Percentiles rank a stretch among this genome's conserved stretches.
Conservation (phyloP, 2,888 invertebrate species). For the Heliconius aoede region DNA sequence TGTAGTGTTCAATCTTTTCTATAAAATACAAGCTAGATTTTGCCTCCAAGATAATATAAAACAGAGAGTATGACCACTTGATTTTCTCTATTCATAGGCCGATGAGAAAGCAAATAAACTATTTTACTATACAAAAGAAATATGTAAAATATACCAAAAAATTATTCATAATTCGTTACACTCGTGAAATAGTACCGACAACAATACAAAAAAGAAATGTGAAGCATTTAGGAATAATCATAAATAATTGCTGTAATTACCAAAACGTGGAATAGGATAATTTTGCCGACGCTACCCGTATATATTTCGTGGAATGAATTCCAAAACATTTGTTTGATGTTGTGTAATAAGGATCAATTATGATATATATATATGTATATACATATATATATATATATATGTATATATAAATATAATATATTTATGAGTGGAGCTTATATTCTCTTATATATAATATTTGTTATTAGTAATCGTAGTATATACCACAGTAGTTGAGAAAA, state of each 20-base stretch:
- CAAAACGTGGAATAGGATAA: constrained; percentile 56
- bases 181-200: constrained; percentile 34
- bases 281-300: constrained; percentile 73
- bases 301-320: constrained; percentile 80
- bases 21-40: too few species aligned
- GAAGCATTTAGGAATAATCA: constrained; percentile 70
- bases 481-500: background rate
- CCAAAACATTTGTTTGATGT: constrained; percentile 82
- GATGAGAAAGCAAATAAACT: too few species aligned
- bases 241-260: constrained; percentile 74
- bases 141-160: background rate
- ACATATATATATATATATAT: background rate
- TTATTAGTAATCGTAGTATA: background rate
- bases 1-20: too few species aligned
- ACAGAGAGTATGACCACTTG: too few species aligned
- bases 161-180: background rate
- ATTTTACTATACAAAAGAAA: too few species aligned
- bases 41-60: too few species aligned
- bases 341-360: constrained; percentile 81
- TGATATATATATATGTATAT: constrained; percentile 66
- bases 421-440: background rate
- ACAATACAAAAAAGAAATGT: constrained; percentile 38
- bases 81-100: too few species aligned
- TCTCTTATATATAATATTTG: background rate
- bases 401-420: background rate